A percentile compares a stretch with the other conserved stretches of the same genome.
Conservation (phyloP, 2,888 invertebrate species). For the Acleris sparsana region DNA sequence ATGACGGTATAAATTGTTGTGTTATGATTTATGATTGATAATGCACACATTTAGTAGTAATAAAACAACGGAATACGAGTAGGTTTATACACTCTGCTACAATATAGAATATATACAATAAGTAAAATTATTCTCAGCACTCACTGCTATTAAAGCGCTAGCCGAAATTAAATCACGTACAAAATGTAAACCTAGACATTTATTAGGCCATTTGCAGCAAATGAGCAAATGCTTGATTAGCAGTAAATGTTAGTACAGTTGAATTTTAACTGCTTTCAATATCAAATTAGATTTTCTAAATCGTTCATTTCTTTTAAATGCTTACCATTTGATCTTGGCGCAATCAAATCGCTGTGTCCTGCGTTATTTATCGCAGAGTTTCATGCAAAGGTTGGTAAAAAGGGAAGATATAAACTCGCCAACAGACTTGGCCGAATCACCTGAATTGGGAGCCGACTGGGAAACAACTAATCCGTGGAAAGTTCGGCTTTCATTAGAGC, state of each 20-base stretch:
- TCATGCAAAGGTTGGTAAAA: slow-evolving; percentile 37
- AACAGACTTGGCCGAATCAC: slow-evolving; percentile 54
- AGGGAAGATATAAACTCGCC: slow-evolving; percentile 48
- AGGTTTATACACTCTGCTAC: not conserved
- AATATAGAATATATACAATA: too few relatives aligned
- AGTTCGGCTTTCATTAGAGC: slow-evolving; percentile 59
- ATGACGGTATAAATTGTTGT: not conserved
- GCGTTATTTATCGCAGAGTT: slow-evolving; percentile 7
- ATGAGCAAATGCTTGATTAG: not conserved
- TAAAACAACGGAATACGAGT: not conserved
- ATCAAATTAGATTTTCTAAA: too few relatives aligned
- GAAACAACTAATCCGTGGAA: slow-evolving; percentile 57
- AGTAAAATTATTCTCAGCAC: slow-evolving; percentile 2
- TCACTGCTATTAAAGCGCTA: not conserved
- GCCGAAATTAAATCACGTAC: slow-evolving; percentile 1
- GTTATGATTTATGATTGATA: not conserved
- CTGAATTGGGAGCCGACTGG: slow-evolving; percentile 44
- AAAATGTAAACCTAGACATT: not conserved
- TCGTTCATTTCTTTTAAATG: not conserved
- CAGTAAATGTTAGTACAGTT: too few relatives aligned
- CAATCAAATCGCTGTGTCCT: not conserved
- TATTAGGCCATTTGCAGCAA: not conserved
- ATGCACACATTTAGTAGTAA: not conserved
- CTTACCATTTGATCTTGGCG: not conserved
- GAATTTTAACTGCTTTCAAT: too few relatives aligned